These are phyloP conservation scores for Hypomecis punctinalis DNA, from an alignment of 2,888 invertebrate species.

Conservation along the genomic window DNA sequence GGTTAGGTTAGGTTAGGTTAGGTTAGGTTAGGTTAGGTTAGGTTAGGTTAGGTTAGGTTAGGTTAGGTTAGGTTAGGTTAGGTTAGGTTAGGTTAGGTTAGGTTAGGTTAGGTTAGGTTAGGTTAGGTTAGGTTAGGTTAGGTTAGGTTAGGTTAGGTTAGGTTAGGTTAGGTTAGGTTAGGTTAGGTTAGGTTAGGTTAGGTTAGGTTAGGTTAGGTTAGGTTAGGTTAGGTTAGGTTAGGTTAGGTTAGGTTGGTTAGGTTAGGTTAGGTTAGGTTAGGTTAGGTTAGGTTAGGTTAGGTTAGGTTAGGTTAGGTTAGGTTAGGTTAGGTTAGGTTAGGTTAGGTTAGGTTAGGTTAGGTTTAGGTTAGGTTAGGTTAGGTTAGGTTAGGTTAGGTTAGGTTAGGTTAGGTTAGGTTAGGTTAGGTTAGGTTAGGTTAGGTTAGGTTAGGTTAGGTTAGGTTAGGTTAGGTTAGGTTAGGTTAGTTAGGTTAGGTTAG, in stretches of 20 bases:
- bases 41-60: slow-evolving; percentile 28
- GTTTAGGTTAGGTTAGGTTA: slow-evolving; percentile 10
- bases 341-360: slow-evolving; percentile 8
- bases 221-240: slow-evolving; percentile 23
- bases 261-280: slow-evolving; percentile 26
- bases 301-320: slow-evolving; percentile 12
- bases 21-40: slow-evolving; percentile 36
- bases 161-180: slow-evolving; percentile 27
- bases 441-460: slow-evolving; percentile 5
- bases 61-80: slow-evolving; percentile 38
- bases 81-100: slow-evolving; percentile 28
- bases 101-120: slow-evolving; percentile 28
- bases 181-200: slow-evolving; percentile 30
- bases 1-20: slow-evolving; percentile 40
- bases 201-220: slow-evolving; percentile 26
- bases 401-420: slow-evolving; percentile 16
- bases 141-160: slow-evolving; percentile 24
- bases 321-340: slow-evolving; percentile 12
- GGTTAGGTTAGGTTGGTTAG: slow-evolving; percentile 36
- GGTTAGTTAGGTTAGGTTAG: slow-evolving; percentile 5
- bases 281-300: slow-evolving; percentile 11
- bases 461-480: slow-evolving; percentile 7
- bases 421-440: slow-evolving; percentile 13
- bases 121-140: slow-evolving; percentile 27
- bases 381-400: slow-evolving; percentile 17